Evolutionary conservation across 2,888 invertebrate species (phyloP), one percentile per base, ranked within the genome.

Genomic region (Drosophila maculinotata): DNA sequence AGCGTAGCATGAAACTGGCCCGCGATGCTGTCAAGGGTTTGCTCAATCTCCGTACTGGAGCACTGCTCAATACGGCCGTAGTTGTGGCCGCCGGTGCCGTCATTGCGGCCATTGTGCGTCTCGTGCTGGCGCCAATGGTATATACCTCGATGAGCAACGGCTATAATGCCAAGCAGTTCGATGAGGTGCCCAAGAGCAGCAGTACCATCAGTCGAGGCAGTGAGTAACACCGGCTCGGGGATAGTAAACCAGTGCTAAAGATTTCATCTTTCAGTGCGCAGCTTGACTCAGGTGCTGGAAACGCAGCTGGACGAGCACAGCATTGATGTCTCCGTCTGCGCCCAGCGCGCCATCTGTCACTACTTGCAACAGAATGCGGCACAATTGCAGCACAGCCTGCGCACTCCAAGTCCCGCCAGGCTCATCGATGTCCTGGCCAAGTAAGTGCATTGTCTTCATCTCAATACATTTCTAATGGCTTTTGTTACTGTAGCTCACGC

Each of bases 261-360:
- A 1, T 1, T 1, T 7, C 1, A 3, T 6, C 4, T 7, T 5
- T 0, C 35, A 90, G 91, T 87, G 64, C 81, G 82, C 23, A 74
- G 76, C 5, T 38, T 89, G 2, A 69, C 78, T n/a, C 79, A 89
- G 26, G 69, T 87, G 20, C 81, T 94, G 26, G 94, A 94, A 67
- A 92, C 93, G 38, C 91, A 92, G 9, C 85, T 95, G 41, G 91
- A 92, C 0, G 92, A 93, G 59, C 92, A 94, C 66, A 92, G 94
- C 41, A 92, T 95, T 15, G 94, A 95, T 81, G 91, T 94, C 2
- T 93, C 93, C 0, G 92, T 93, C 0, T 95, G 95, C 76, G 92
- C 93, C 70, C 94, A 95, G 88, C 92, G 93, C 53, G 92, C 93
- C 3, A 92, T 94, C 26, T 95, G 95, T 69, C 91, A 91, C 69